A percentile compares a stretch with the other conserved stretches of the same genome.
Evolutionary conservation across 2,113 vertebrate genomes (phyloP).

Genomic region (Epinephelus lanceolatus): DNA sequence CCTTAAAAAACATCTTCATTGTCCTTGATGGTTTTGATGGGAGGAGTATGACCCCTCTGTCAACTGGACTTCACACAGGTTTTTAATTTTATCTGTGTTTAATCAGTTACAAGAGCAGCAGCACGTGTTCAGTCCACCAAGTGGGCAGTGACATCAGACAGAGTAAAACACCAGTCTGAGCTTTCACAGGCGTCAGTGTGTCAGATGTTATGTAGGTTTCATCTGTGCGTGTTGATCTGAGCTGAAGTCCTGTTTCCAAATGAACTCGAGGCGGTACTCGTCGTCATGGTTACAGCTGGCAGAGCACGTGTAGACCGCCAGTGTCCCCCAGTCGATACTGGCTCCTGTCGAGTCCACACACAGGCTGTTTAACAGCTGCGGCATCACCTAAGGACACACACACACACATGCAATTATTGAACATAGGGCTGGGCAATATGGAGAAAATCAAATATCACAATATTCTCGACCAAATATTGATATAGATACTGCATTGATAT

Average conservation of each 20-base stretch:
- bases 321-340: conserved; percentile 95
- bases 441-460: too few relatives aligned
- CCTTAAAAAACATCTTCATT: not conserved
- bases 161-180: not conserved
- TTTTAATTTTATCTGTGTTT: not conserved
- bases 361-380: conserved; percentile 94
- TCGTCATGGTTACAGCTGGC: conserved; percentile 86
- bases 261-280: conserved; percentile 89
- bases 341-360: conserved; percentile 88
- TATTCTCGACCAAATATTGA: too few relatives aligned
- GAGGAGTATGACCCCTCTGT: not conserved
- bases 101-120: not conserved
- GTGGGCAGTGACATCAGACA: not conserved
- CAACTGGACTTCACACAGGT: not conserved
- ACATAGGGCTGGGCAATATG: too few relatives aligned
- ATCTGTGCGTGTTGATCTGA: conserved; percentile 54
- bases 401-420: conserved; percentile 6
- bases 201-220: not conserved
- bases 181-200: not conserved
- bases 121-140: not conserved
- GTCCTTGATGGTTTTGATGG: not conserved
- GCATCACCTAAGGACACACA: conserved; percentile 90
- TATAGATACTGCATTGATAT: too few relatives aligned
- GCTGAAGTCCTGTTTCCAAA: conserved; percentile 95
- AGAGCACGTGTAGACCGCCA: conserved; percentile 91